Evolutionary conservation across 2,888 invertebrate species (phyloP).

Genomic region (Pterostichus niger): DNA sequence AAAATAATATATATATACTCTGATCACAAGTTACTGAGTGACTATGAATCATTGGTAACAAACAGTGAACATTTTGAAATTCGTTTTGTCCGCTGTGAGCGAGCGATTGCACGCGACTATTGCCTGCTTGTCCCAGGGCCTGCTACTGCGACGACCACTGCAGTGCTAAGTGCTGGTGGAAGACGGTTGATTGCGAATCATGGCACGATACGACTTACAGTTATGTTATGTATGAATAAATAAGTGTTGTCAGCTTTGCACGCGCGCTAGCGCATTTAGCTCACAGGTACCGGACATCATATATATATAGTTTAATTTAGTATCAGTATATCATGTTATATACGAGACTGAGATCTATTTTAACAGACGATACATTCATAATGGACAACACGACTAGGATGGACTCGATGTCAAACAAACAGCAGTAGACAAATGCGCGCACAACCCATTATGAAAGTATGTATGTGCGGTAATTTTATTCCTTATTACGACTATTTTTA

Average conservation of each 20-base stretch:
- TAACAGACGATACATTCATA: slow-evolving; percentile 63
- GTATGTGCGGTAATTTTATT: slow-evolving; percentile 57
- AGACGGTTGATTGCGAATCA: slow-evolving; percentile 76
- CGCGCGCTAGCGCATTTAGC: slow-evolving; percentile 43
- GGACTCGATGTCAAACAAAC: slow-evolving; percentile 49
- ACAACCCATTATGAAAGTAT: slow-evolving; percentile 62
- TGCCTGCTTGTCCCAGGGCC: slow-evolving; percentile 65
- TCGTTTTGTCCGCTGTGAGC: slow-evolving; percentile 61
- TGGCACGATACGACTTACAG: slow-evolving; percentile 72
- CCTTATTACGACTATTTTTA: slow-evolving; percentile 53
- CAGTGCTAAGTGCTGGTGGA: slow-evolving; percentile 74
- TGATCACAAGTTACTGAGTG: slow-evolving; percentile 57
- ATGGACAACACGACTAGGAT: slow-evolving; percentile 64
- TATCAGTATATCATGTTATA: slow-evolving; percentile 47
- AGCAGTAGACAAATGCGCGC: slow-evolving; percentile 28
- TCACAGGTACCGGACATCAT: slow-evolving; percentile 67
- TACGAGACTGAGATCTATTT: slow-evolving; percentile 63
- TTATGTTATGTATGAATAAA: slow-evolving; percentile 52
- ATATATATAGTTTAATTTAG: slow-evolving; percentile 45
- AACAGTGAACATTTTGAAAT: slow-evolving; percentile 50
- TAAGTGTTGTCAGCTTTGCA: slow-evolving; percentile 49
- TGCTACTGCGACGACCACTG: slow-evolving; percentile 71
- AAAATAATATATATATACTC: slow-evolving; percentile 60
- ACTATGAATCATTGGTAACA: slow-evolving; percentile 56
- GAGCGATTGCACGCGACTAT: slow-evolving; percentile 63